Conservation (phyloP, 2,888 invertebrate genomes). For the Polydrusus pterygomalis region DNA sequence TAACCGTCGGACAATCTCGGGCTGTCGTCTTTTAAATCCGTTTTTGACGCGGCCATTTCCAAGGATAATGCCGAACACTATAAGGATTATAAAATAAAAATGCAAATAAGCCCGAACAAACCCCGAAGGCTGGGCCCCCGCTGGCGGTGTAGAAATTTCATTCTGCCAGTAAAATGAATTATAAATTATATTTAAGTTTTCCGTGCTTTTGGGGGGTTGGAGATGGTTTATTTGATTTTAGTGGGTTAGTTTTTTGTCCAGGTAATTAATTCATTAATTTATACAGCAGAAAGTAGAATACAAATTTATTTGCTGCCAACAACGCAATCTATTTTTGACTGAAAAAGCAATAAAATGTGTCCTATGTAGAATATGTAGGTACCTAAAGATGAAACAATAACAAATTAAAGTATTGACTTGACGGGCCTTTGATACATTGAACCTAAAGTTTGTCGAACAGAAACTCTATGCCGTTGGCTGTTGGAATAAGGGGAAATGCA, state of each 20-base stretch:
- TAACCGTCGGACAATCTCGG: slow-evolving; percentile 40
- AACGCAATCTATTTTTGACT: no score
- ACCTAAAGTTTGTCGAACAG: no score
- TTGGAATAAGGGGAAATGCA: no score
- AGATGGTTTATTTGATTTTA: neutral
- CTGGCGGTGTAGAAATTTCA: slow-evolving; percentile 29
- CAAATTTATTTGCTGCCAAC: no score
- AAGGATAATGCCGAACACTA: slow-evolving; percentile 52
- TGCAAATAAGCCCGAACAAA: slow-evolving; percentile 46
- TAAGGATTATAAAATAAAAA: slow-evolving; percentile 56
- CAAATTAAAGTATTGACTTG: no score
- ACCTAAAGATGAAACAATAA: no score
- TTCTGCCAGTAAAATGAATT: slow-evolving; percentile 32
- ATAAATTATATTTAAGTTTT: slow-evolving; percentile 14
- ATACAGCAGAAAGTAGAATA: no score
- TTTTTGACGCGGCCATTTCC: slow-evolving; percentile 54
- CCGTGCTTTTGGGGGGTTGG: neutral
- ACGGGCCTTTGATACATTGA: no score
- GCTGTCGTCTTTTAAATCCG: slow-evolving; percentile 51
- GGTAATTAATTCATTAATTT: neutral
- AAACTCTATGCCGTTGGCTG: no score
- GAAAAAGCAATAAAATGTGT: no score
- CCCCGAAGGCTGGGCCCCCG: slow-evolving; percentile 10
- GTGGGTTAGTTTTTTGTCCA: neutral
- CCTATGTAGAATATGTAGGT: no score